These are phyloP conservation scores for Cololabis saira DNA, from an alignment of 2,113 vertebrate genomes.

Conservation along the genomic window DNA sequence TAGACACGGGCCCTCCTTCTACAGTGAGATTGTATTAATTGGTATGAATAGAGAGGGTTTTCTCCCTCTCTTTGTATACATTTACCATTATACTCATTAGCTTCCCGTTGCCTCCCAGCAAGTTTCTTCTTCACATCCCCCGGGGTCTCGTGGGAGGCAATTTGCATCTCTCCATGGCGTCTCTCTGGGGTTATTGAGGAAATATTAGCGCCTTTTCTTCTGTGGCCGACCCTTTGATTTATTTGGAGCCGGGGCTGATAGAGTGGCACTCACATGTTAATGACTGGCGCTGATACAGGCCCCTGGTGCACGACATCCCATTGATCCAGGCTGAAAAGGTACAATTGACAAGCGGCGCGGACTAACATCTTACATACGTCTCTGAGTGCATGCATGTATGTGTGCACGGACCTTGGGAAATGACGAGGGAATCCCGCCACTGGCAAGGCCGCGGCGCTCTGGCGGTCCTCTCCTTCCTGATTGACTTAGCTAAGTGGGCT, in stretches of 20 bases:
- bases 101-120: conserved; percentile 79
- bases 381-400: conserved; percentile 17
- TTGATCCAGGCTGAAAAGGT: conserved; percentile 78
- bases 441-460: conserved; percentile 57
- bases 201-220: conserved; percentile 80
- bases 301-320: conserved; percentile 65
- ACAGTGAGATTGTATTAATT: conserved; percentile 81
- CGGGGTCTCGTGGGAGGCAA: conserved; percentile 81
- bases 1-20: conserved; percentile 47
- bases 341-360: conserved; percentile 77
- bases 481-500: conserved; percentile 58
- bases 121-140: conserved; percentile 76
- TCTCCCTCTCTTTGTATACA: conserved; percentile 79
- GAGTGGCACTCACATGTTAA: conserved; percentile 77
- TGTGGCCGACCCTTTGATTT: conserved; percentile 78
- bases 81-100: conserved; percentile 86
- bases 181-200: conserved; percentile 81
- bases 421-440: conserved; percentile 67
- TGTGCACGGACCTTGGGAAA: conserved; percentile 47
- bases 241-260: conserved; percentile 70
- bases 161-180: conserved; percentile 82
- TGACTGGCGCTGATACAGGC: conserved; percentile 67
- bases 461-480: conserved; percentile 59
- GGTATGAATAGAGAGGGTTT: conserved; percentile 74
- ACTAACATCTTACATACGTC: conserved; percentile 69